Conservation (phyloP, 37 sponge, comb jelly and placozoan species). For the Hormiphora californensis region DNA sequence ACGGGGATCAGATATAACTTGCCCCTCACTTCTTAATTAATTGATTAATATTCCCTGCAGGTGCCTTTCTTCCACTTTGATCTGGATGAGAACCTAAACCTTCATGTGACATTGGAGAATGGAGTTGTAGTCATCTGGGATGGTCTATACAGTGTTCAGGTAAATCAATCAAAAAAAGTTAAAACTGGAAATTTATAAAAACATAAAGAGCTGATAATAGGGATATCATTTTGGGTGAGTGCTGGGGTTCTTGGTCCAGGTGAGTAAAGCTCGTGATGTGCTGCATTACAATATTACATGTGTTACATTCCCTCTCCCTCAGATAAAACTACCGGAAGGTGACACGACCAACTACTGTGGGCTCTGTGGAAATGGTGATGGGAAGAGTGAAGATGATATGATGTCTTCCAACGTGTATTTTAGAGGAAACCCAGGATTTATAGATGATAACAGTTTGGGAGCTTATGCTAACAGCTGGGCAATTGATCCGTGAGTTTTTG, state of each 20-base stretch:
- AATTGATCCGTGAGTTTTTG: not conserved
- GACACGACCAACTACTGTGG: not conserved
- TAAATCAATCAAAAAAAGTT: not conserved
- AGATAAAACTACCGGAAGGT: not conserved
- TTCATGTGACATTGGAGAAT: not conserved
- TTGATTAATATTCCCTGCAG: not conserved
- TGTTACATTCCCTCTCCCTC: too few relatives aligned
- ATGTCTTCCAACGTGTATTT: too few relatives aligned
- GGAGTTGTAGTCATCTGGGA: not conserved
- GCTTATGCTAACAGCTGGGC: not conserved
- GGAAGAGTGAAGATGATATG: not conserved
- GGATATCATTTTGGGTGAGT: too few relatives aligned
- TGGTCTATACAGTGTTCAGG: slow-evolving; percentile 19
- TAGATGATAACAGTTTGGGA: too few relatives aligned
- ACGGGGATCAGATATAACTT: too few relatives aligned
- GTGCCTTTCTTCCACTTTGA: not conserved
- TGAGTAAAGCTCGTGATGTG: too few relatives aligned
- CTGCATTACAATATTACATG: too few relatives aligned
- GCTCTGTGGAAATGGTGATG: not conserved
- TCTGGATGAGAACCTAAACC: slow-evolving; percentile 21
- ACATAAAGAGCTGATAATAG: too few relatives aligned
- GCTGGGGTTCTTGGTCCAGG: too few relatives aligned
- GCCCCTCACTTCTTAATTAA: too few relatives aligned
- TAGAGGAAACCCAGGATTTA: too few relatives aligned
- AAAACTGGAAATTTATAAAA: too few relatives aligned